Evolutionary conservation across 2,888 invertebrate species (phyloP).

Genomic region (Leistus spinibarbis): DNA sequence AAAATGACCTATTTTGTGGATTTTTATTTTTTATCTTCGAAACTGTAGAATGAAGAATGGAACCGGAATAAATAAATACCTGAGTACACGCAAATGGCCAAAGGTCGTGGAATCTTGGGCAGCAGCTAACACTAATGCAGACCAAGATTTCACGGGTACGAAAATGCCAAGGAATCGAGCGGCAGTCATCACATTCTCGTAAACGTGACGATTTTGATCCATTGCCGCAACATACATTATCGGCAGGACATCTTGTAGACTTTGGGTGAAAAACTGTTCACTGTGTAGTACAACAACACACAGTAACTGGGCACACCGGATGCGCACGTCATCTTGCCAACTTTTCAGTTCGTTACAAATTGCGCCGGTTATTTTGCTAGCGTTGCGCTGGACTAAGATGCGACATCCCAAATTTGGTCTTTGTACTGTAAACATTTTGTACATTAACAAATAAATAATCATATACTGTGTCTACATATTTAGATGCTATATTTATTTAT

Average conservation of each 20-base stretch:
- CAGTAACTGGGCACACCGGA: slow-evolving; percentile 76
- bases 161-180: slow-evolving; percentile 79
- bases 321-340: slow-evolving; percentile 73
- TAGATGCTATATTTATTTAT: slow-evolving; percentile 4
- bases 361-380: slow-evolving; percentile 75
- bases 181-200: slow-evolving; percentile 68
- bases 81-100: slow-evolving; percentile 65
- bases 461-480: background rate
- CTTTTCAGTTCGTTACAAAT: slow-evolving; percentile 73
- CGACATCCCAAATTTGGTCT: slow-evolving; percentile 91
- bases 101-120: slow-evolving; percentile 62
- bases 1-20: too few relatives aligned
- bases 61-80: slow-evolving; percentile 50
- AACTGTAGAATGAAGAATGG: background rate
- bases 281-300: slow-evolving; percentile 74
- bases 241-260: slow-evolving; percentile 64
- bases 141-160: slow-evolving; percentile 71
- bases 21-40: too few relatives aligned
- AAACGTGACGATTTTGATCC: slow-evolving; percentile 68
- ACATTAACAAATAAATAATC: slow-evolving; percentile 33
- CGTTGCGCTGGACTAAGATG: slow-evolving; percentile 74
- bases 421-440: slow-evolving; percentile 60
- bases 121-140: slow-evolving; percentile 68
- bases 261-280: slow-evolving; percentile 75
- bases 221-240: slow-evolving; percentile 66